A percentile compares a stretch with the other conserved stretches of the same genome.
These are phyloP conservation scores for Mamestra configurata DNA, from an alignment of 1,140 invertebrate species.

Conservation along the genomic window DNA sequence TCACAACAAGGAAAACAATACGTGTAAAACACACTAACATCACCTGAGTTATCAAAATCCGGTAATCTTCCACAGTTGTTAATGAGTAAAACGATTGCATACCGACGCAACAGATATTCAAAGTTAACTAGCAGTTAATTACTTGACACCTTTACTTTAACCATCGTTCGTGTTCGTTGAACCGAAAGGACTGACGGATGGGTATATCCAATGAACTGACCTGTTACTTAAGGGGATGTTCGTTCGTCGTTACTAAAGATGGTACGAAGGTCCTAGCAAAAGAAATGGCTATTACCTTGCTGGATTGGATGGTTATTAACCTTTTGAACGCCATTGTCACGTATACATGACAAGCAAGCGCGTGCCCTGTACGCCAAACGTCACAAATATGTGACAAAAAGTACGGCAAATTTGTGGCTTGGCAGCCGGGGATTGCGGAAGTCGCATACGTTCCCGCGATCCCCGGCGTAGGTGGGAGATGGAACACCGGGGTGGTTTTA, in stretches of 20 bases:
- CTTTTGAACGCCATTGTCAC: too few relatives aligned
- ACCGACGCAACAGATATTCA: background rate
- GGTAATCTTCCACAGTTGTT: constrained; percentile 44
- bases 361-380: too few relatives aligned
- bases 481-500: too few relatives aligned
- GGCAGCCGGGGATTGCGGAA: too few relatives aligned
- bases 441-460: too few relatives aligned
- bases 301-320: too few relatives aligned
- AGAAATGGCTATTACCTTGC: too few relatives aligned
- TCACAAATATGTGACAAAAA: too few relatives aligned
- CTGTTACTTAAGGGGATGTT: constrained; percentile 7
- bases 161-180: constrained; percentile 59
- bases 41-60: background rate
- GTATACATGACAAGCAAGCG: too few relatives aligned
- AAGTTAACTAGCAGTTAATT: constrained; percentile 63
- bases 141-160: constrained; percentile 67
- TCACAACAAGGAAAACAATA: background rate
- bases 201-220: constrained; percentile 6
- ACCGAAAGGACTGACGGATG: constrained; percentile 64
- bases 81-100: constrained; percentile 31
- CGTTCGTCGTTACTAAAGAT: background rate
- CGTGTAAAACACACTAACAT: background rate
- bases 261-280: too few relatives aligned
- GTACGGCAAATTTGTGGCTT: too few relatives aligned
- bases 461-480: too few relatives aligned